Evolutionary conservation across 1,140 invertebrate species (phyloP).

Genomic region (Bradynema listronoti): DNA sequence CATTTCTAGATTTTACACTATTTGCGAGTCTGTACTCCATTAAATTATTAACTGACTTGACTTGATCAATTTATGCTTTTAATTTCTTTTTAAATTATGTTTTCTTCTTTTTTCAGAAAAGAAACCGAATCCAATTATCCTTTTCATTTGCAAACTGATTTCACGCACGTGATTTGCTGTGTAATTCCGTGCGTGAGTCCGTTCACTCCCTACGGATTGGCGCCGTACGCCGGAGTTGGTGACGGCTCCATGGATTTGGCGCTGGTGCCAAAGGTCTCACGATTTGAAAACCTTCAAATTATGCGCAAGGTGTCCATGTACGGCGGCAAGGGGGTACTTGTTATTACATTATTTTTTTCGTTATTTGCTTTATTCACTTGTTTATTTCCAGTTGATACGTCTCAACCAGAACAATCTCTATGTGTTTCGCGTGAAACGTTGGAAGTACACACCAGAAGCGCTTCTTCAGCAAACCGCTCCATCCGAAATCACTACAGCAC

Average conservation of each 20-base stretch:
- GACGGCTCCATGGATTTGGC: slow-evolving; percentile 56
- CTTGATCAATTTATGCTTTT: no score
- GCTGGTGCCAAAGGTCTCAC: slow-evolving; percentile 45
- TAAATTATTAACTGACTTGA: no score
- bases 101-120: slow-evolving; percentile 23
- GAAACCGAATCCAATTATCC: slow-evolving; percentile 35
- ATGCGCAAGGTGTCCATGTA: slow-evolving; percentile 56
- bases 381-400: slow-evolving; percentile 41
- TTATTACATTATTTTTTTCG: background rate
- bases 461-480: slow-evolving; percentile 15
- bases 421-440: slow-evolving; percentile 47
- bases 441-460: slow-evolving; percentile 49
- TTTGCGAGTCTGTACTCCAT: no score
- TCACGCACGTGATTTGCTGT: slow-evolving; percentile 55
- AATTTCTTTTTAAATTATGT: slow-evolving; percentile 4
- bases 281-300: slow-evolving; percentile 50
- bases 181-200: slow-evolving; percentile 47
- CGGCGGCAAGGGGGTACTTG: slow-evolving; percentile 46
- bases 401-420: slow-evolving; percentile 35
- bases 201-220: slow-evolving; percentile 55
- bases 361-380: background rate
- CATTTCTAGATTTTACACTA: no score
- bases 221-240: slow-evolving; percentile 52
- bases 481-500: background rate
- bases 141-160: slow-evolving; percentile 54